Base-by-base conservation (phyloP, 2,797 vertebrate genomes). In the Salarias fasciatus region DNA sequence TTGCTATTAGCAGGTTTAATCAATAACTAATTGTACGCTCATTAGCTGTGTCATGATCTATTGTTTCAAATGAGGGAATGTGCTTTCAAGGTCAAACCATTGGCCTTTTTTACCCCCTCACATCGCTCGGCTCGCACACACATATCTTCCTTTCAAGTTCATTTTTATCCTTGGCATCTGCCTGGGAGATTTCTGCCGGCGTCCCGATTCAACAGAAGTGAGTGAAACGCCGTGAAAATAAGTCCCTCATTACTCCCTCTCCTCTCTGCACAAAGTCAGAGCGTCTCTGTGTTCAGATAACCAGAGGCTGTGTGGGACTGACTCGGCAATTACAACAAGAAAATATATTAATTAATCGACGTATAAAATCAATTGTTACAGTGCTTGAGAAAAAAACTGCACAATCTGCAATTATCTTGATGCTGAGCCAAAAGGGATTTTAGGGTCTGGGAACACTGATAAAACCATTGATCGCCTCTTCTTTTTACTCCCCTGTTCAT, bases 361-460 rank as follows among this genome's bases (percentile, higher is more conserved):
- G 57, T 77, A 68, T 75, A 63, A 82, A 73, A 83, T 84, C 68
- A 75, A 86, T 80, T 77, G 67, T 77, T 80, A 60, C 56, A 48
- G 62, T 7, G 3, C 14, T 28, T 44, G 5, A 28, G 33, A 10
- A 57, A 63, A 48, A 57, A 69, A 45, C 45, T 66, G 24, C 36
- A 60, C 63, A 14, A 50, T 42, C 36, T 15, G 18, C 53, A 77
- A 48, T 72, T 72, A 78, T 78, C 63, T 77, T 78, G 75, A 85
- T 72, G 57, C 63, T 2, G 45, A 62, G 67, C 70, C 70, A 68
- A 64, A 69, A 51, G 31, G 66, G 63, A 76, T 81, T 72, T 72
- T 67, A 37, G 46, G 33, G 63, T 77, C 82, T 83, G 72, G 70
- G 53, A 77, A 83, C 53, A 59, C 54, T 72, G 84, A 83, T 79